Base-by-base conservation (phyloP, 2,797 vertebrate genomes). In the Danio choprae region DNA sequence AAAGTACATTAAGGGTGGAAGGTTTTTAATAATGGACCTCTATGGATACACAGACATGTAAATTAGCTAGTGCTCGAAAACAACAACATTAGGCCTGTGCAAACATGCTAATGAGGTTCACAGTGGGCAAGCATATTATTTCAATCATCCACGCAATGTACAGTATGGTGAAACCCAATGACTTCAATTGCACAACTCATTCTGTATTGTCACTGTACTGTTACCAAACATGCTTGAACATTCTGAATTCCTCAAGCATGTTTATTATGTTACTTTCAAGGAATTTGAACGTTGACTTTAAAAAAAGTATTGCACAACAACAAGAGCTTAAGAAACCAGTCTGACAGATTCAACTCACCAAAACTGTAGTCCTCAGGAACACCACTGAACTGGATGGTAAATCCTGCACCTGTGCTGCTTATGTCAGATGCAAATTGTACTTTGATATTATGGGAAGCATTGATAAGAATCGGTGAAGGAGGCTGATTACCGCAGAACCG, bases 351-450 rank as follows among this genome's bases (percentile, higher is more conserved):
- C 4, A 59, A 69, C 88, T 91, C 88, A 96, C 95, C 94, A 81
- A 90, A 89, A 86, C 84, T 81, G 55, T 86, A 63, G 41, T 81
- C 84, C 83, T 90, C 85, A 43, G 69, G 64, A 58, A 96, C 81
- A n/a, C 90, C 90, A 80, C 82, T 90, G 46, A 94, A 93, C 55
- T 83, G 90, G 40, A 96, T 50, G 22, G 91, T 88, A 89, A 98
- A 98, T 68, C 93, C 95, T 44, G 90, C 87, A 69, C 92, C 90
- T 79, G 86, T 85, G 70, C 85, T 74, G 58, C 89, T 94, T 74
- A 86, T 82, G 72, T 97, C 95, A 82, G 96, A 95, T 84, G 91
- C 82, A 84, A 97, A 97, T 78, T 92, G 88, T 40, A 97, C 89
- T 12, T 64, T 89, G 81, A 95, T 59, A 71, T 80, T 89, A n/a